These are phyloP conservation scores for Lucilia sericata DNA, from an alignment of 1,140 invertebrate genomes.

Conservation along the genomic window DNA sequence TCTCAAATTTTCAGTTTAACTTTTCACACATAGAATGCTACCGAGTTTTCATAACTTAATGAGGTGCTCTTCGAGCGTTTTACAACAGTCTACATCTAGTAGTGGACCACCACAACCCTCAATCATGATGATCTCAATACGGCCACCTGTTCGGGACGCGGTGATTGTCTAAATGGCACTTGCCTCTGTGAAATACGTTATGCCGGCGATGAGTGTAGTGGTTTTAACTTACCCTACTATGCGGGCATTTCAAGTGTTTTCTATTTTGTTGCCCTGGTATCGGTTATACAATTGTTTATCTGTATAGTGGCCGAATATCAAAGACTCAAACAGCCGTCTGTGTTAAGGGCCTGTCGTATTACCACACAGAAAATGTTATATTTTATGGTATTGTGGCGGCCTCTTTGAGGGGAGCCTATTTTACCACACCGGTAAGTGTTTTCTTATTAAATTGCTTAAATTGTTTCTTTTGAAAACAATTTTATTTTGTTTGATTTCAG, in stretches of 20 bases:
- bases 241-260: constrained; percentile 83
- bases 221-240: constrained; percentile 75
- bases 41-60: constrained; percentile 65
- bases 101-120: constrained; percentile 22
- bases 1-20: constrained; percentile 55
- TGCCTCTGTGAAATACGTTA: constrained; percentile 89
- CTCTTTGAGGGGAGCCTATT: constrained; percentile 87
- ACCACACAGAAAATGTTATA: constrained; percentile 94
- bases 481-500: constrained; percentile 69
- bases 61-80: constrained; percentile 66
- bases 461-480: constrained; percentile 37
- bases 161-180: constrained; percentile 90
- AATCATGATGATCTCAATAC: constrained; percentile 51
- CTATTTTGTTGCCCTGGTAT: constrained; percentile 86
- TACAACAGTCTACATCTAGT: constrained; percentile 53
- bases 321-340: constrained; percentile 83
- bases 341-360: constrained; percentile 83
- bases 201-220: constrained; percentile 74
- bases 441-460: not conserved
- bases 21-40: constrained; percentile 62
- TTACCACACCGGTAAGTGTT: constrained; percentile 84
- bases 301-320: constrained; percentile 86
- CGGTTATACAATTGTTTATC: constrained; percentile 87
- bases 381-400: constrained; percentile 88
- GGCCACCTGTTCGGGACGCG: constrained; percentile 75